A percentile compares a stretch with the other conserved stretches of the same genome.
phyloP scores from a whole-genome alignment of 2,797 vertebrate species.

The Pelochelys cantorii region DNA sequence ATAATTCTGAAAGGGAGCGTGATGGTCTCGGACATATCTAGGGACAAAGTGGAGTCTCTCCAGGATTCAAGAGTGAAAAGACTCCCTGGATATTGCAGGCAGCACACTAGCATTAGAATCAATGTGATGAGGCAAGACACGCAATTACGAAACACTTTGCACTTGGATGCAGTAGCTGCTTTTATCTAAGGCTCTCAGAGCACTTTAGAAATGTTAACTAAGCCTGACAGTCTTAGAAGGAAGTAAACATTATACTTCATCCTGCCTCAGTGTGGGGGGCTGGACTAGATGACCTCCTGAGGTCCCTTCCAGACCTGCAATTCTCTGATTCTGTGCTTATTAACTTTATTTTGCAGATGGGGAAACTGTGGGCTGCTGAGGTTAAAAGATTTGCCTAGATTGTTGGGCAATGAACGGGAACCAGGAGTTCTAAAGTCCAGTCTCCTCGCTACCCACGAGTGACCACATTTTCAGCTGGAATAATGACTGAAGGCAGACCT shows the following conservation, averaged over 20 bases:
- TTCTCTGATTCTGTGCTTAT: background rate
- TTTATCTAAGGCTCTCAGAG: background rate
- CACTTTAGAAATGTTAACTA: background rate
- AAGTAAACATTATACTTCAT: background rate
- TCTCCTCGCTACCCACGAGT: background rate
- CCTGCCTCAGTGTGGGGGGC: background rate
- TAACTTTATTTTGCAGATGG: background rate
- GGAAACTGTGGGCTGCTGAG: background rate
- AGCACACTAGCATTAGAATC: background rate
- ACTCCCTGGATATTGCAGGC: background rate
- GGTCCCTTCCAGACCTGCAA: background rate
- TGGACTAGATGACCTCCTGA: background rate
- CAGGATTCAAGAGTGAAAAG: background rate
- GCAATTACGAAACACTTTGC: background rate
- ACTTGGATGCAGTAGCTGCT: background rate
- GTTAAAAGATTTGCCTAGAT: background rate
- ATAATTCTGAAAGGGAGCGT: background rate
- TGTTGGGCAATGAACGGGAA: background rate
- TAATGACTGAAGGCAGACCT: background rate
- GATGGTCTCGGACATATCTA: background rate
- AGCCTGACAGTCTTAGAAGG: background rate
- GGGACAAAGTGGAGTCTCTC: background rate
- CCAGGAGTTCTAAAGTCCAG: background rate
- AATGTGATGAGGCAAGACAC: background rate
- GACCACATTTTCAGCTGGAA: background rate